Conservation (phyloP, 2,797 vertebrate genomes). For the Acanthornis magna region DNA sequence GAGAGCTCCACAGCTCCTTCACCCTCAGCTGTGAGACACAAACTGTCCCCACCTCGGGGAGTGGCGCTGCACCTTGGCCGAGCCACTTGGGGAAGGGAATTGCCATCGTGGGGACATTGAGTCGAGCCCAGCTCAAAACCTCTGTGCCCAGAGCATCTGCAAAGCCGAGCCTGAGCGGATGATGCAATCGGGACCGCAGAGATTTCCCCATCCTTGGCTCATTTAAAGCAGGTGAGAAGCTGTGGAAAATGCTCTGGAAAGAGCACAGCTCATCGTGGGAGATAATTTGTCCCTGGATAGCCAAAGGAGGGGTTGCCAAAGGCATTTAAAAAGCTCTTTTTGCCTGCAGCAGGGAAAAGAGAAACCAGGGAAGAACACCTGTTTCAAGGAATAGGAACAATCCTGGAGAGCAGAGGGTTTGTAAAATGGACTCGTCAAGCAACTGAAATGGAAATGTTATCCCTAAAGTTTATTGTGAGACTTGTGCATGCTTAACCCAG, state of each 20-base stretch:
- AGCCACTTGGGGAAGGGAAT: accelerated
- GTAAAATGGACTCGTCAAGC: neutral
- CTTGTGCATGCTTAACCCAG: neutral
- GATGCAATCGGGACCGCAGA: neutral
- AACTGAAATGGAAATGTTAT: neutral
- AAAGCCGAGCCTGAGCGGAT: neutral
- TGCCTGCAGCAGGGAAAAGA: neutral
- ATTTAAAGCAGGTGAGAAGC: conserved; percentile 13
- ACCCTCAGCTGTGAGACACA: accelerated
- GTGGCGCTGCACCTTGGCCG: no score
- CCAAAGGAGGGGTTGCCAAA: neutral
- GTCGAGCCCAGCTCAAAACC: neutral
- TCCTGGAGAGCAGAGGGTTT: neutral
- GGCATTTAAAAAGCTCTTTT: neutral
- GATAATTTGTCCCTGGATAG: neutral
- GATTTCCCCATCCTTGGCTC: neutral
- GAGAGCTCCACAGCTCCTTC: neutral
- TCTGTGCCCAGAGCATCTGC: neutral
- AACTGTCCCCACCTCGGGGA: neutral
- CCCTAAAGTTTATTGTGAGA: neutral
- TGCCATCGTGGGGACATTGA: accelerated
- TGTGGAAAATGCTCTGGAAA: neutral
- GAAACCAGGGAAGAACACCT: conserved; percentile 8
- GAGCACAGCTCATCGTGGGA: accelerated
- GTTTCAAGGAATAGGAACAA: neutral